A percentile compares a stretch with the other conserved stretches of the same genome.
Conservation (phyloP, 2,113 vertebrate species). For the Barbus barbus region DNA sequence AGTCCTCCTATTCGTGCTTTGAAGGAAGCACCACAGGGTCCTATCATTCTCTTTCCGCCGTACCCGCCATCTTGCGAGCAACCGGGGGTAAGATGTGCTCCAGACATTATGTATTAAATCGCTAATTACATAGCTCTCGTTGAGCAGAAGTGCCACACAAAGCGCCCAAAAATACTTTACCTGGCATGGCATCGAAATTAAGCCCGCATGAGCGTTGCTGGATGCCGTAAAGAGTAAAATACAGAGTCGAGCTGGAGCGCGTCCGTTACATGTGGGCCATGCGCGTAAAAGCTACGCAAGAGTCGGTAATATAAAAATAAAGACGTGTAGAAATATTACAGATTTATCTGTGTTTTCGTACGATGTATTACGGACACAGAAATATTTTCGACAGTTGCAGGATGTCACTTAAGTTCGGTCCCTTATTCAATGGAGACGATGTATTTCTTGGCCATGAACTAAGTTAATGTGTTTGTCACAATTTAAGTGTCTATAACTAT, state of each 20-base stretch:
- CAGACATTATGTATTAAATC: conserved; percentile 28
- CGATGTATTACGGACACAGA: background rate
- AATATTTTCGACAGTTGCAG: too few species aligned
- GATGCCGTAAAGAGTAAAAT: background rate
- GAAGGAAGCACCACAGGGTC: conserved; percentile 65
- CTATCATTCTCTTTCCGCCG: conserved; percentile 75
- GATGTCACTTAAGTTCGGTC: background rate
- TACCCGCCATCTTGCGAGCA: conserved; percentile 87
- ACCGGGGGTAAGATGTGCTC: conserved; percentile 71
- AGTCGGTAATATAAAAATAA: background rate
- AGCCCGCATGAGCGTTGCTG: background rate
- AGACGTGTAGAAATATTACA: background rate
- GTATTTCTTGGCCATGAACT: background rate
- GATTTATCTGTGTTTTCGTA: background rate
- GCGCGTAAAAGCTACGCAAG: background rate
- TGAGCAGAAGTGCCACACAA: background rate
- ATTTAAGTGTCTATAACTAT: background rate
- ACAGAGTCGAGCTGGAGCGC: background rate
- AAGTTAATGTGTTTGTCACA: background rate
- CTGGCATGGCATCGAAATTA: background rate
- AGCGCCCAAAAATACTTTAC: background rate
- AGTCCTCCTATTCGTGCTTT: conserved; percentile 61
- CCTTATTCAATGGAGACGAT: background rate
- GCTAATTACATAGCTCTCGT: background rate
- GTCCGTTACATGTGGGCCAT: conserved; percentile 20